Evolutionary conservation across 2,113 vertebrate species (phyloP), one percentile per base, ranked within the genome.

Genomic region (Strix aluco): DNA sequence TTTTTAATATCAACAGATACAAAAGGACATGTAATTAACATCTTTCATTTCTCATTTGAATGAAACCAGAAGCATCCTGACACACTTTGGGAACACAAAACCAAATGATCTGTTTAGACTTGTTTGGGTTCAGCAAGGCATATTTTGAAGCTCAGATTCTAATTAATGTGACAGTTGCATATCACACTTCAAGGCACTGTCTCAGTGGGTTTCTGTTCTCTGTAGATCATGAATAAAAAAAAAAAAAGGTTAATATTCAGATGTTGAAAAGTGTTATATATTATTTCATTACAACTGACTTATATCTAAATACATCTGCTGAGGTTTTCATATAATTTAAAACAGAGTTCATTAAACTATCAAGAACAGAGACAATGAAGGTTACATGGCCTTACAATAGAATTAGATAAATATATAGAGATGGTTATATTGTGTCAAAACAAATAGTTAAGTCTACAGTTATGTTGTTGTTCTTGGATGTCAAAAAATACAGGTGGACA

Each of bases 111-210:
- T 88, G 62, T 93, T 94, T 86, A 78, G 59, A 78, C 67, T 78
- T 90, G 82, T 74, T 90, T 78, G 67, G 15, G 27, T 90, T 94
- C 32, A 83, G 29, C 40, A 86, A 90, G 46, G 21, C 32, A 13
- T 83, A 83, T 70, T 83, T 73, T 90, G 82, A 90, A 83, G 32
- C n/a, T 96, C 47, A 71, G 9, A 44, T 96, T 93, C 71, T 84
- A 93, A 95, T 94, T 95, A 92, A 55, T 74, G 20, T 88, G 90
- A 66, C 36, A 74, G 47, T 52, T 90, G 27, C 26, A 44, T 81
- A 74, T 78, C 59, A 90, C 29, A 71, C n/a, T 59, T 95, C 88
- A 84, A 88, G 67, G n/a, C 2, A 17, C 13, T 74, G 65, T 55
- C 80, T 52, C 75, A 71, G 59, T 71, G 25, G 32, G 32, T 88